A percentile compares a stretch with the other conserved stretches of the same genome.
phyloP scores from a whole-genome alignment of 2,888 invertebrate species.

The Dryococelus australis region DNA sequence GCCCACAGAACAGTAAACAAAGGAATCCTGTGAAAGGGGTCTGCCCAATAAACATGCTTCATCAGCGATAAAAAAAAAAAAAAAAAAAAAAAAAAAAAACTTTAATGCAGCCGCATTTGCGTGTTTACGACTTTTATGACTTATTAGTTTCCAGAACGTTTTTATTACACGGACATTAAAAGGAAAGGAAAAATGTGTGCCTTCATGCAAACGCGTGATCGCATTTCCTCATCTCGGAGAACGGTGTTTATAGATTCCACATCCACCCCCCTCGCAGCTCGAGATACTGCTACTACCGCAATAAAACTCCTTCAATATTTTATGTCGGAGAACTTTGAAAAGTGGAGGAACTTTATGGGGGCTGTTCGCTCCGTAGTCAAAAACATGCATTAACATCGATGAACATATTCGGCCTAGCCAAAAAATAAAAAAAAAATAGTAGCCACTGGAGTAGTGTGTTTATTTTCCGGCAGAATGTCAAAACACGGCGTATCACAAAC shows the following conservation, averaged over 20 bases:
- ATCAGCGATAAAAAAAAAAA: background rate
- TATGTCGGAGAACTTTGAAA: background rate
- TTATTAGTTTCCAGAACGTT: background rate
- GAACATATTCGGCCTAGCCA: background rate
- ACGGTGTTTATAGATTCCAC: background rate
- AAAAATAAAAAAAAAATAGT: background rate
- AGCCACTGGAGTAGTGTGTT: background rate
- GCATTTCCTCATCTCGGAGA: background rate
- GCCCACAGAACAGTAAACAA: background rate
- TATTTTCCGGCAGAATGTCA: too few relatives aligned
- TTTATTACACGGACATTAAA: background rate
- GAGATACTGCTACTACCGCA: background rate
- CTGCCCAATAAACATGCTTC: background rate
- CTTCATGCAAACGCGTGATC: background rate
- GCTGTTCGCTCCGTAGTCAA: background rate
- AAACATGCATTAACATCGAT: background rate
- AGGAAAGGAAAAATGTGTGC: background rate
- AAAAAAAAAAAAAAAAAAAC: background rate
- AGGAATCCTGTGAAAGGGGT: background rate
- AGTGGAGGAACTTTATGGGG: background rate
- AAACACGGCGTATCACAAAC: too few relatives aligned
- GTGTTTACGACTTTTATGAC: slow-evolving; percentile 1
- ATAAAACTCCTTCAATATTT: background rate
- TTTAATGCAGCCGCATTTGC: background rate
- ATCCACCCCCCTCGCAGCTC: background rate